A percentile compares a stretch with the other conserved stretches of the same genome.
phyloP scores from a whole-genome alignment of 2,888 invertebrate genomes.

The Patella caerulea region DNA sequence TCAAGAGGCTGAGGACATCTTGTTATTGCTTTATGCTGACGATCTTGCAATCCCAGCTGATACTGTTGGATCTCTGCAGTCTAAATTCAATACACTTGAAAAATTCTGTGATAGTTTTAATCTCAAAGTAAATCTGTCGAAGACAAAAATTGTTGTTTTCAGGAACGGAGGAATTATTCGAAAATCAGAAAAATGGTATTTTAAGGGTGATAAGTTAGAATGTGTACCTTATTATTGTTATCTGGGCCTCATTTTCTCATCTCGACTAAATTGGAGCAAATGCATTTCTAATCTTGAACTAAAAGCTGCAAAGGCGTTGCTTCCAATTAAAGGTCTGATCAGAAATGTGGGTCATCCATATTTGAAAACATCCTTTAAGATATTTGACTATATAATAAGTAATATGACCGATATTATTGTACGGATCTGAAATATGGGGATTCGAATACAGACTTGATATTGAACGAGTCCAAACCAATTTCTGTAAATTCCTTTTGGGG shows the following conservation, averaged over 20 bases:
- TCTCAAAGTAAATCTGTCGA: conserved; percentile 7
- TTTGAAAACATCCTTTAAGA: background rate
- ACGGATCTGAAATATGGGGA: conserved; percentile 8
- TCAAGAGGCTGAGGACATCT: background rate
- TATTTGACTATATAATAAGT: conserved; percentile 7
- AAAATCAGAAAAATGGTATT: background rate
- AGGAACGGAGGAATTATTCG: background rate
- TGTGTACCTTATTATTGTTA: conserved; percentile 4
- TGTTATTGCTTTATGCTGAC: background rate
- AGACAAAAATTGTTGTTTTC: conserved; percentile 4
- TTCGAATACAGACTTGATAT: background rate
- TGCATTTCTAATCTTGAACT: background rate
- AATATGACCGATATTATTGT: background rate
- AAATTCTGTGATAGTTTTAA: conserved; percentile 18
- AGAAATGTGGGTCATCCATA: background rate
- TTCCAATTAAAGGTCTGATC: background rate
- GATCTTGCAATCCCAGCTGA: background rate
- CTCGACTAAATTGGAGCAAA: conserved; percentile 14
- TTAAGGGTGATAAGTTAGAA: background rate
- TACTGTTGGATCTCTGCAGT: background rate
- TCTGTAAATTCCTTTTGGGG: background rate
- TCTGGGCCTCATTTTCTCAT: conserved; percentile 12
- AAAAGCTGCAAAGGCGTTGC: conserved; percentile 21
- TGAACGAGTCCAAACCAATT: background rate
- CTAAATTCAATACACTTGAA: background rate